phyloP scores from a whole-genome alignment of 1,140 invertebrate species.

The Cylas formicarius region DNA sequence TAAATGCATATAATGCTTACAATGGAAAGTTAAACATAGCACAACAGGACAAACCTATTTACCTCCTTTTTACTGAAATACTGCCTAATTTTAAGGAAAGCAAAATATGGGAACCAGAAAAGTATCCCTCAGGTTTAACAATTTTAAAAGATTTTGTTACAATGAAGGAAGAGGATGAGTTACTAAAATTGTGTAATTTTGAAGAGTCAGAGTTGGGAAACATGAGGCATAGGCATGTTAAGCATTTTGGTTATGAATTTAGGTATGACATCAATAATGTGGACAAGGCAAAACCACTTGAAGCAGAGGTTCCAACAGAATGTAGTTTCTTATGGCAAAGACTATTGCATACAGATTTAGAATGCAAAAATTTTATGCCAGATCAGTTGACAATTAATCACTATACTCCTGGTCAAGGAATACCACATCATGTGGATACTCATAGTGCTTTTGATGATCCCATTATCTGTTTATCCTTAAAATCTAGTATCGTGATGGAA shows the following conservation, averaged over 20 bases:
- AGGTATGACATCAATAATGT: conserved; percentile 82
- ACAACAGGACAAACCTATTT: conserved; percentile 51
- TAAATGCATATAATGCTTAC: conserved; percentile 45
- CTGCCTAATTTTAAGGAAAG: conserved; percentile 39
- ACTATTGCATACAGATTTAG: conserved; percentile 47
- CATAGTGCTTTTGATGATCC: conserved; percentile 87
- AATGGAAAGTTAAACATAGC: conserved; percentile 49
- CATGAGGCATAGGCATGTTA: conserved; percentile 81
- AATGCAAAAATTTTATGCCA: conserved; percentile 49
- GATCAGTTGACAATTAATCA: conserved; percentile 92
- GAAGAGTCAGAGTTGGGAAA: conserved; percentile 33
- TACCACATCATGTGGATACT: conserved; percentile 92
- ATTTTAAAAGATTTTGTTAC: conserved; percentile 69
- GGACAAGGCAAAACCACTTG: conserved; percentile 60
- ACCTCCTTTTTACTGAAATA: conserved; percentile 55
- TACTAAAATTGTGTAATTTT: conserved; percentile 60
- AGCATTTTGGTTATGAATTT: conserved; percentile 94
- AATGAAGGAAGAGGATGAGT: conserved; percentile 58
- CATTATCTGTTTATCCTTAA: conserved; percentile 83
- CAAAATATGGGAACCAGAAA: conserved; percentile 30
- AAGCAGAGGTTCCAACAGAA: conserved; percentile 59
- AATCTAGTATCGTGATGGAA: conserved; percentile 82
- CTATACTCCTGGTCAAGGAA: conserved; percentile 89
- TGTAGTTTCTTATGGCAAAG: conserved; percentile 60
- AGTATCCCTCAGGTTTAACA: conserved; percentile 71